Evolutionary conservation across 1,140 invertebrate genomes (phyloP).

Genomic region (Berghia stephanieae): DNA sequence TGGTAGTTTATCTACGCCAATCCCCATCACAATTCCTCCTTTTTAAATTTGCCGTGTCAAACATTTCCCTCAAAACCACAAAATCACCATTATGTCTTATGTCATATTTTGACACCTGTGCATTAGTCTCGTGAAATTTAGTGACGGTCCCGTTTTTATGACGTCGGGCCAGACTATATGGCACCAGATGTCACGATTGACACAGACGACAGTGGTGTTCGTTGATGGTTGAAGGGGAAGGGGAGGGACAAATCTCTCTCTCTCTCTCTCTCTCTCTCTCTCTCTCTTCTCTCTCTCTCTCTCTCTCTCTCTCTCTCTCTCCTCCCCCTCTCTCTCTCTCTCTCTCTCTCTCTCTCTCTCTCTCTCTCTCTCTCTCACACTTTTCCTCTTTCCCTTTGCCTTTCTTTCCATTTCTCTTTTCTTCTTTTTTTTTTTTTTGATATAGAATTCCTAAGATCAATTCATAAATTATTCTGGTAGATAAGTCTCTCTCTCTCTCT

Average conservation of each 20-base stretch:
- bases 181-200: not conserved
- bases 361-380: not conserved
- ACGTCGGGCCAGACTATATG: too few species aligned
- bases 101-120: not conserved
- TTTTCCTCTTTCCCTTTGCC: not conserved
- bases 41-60: too few species aligned
- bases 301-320: not conserved
- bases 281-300: not conserved
- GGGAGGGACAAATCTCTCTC: too few species aligned
- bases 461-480: too few species aligned
- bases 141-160: too few species aligned
- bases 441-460: too few species aligned
- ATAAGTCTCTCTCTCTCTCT: slow-evolving; percentile 9
- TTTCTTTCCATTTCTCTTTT: slow-evolving; percentile 3
- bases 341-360: slow-evolving; percentile 12
- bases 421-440: slow-evolving; percentile 12
- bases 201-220: too few species aligned
- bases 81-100: not conserved
- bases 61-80: not conserved
- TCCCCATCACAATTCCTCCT: too few species aligned
- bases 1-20: too few species aligned
- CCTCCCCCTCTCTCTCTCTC: not conserved
- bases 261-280: slow-evolving; percentile 16
- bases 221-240: too few species aligned
- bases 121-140: too few species aligned